Conservation (phyloP, 1,140 invertebrate species). For the Bombyx mandarina region DNA sequence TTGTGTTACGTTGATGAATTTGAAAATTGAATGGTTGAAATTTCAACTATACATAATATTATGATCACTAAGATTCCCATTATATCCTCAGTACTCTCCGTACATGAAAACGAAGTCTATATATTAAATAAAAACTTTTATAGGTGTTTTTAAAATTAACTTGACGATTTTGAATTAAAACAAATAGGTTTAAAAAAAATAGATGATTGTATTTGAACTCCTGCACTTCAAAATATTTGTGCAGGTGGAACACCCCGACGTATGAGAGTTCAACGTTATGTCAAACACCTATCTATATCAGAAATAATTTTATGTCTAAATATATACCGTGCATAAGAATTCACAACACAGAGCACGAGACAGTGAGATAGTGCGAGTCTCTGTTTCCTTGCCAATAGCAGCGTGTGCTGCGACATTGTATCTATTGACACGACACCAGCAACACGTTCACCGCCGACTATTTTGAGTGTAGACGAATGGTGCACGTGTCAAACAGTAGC, state of each 20-base stretch:
- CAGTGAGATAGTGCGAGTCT: constrained; percentile 68
- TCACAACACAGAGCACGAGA: constrained; percentile 67
- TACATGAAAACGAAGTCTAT: no score
- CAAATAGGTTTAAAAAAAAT: no score
- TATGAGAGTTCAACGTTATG: constrained; percentile 70
- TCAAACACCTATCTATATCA: constrained; percentile 70
- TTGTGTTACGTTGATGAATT: no score
- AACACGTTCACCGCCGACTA: constrained; percentile 51
- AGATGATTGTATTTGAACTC: no score
- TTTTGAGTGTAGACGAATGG: constrained; percentile 45
- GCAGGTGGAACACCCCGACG: constrained; percentile 65
- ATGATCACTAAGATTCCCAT: no score
- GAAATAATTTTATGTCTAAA: constrained; percentile 69
- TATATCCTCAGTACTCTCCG: no score
- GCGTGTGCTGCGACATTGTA: constrained; percentile 67
- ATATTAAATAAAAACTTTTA: no score
- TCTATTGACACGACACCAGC: constrained; percentile 60
- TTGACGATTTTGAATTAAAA: no score
- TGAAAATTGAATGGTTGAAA: no score
- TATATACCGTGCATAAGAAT: constrained; percentile 69
- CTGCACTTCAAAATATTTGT: constrained; percentile 33
- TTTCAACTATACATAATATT: no score
- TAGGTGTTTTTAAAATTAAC: no score
- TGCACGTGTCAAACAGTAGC: constrained; percentile 29
- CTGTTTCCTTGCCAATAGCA: constrained; percentile 65